phyloP scores from a whole-genome alignment of 1,140 invertebrate species.

The Tribolium madens region DNA sequence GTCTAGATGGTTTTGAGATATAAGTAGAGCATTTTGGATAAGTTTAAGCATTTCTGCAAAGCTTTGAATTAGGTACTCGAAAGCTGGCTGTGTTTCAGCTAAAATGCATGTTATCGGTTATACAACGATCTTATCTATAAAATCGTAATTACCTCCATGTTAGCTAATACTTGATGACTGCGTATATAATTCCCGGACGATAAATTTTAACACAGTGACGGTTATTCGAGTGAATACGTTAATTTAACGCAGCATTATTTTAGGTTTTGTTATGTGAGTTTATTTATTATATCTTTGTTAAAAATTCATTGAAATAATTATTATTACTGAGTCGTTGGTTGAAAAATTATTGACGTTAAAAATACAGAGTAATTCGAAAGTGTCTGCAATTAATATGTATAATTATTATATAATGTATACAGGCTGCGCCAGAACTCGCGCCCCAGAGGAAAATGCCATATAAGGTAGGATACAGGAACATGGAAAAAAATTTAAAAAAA shows the following conservation, averaged over 20 bases:
- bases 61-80: not conserved
- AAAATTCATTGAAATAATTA: no score
- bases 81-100: not conserved
- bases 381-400: no score
- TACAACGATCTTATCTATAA: conserved; percentile 12
- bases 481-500: no score
- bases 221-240: not conserved
- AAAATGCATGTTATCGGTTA: conserved; percentile 14
- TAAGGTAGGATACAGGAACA: no score
- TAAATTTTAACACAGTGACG: not conserved
- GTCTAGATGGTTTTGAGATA: not conserved
- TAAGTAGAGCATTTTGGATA: no score
- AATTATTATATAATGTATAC: no score
- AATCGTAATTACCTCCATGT: conserved; percentile 19
- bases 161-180: conserved; percentile 9
- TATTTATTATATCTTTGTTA: not conserved
- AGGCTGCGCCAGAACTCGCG: no score
- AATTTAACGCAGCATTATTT: not conserved
- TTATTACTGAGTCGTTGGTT: no score
- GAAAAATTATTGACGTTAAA: no score
- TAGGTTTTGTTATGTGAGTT: not conserved
- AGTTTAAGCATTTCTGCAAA: conserved; percentile 1
- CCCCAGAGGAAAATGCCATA: no score
- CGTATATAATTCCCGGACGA: conserved; percentile 26
- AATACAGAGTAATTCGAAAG: no score